Percentiles rank a stretch among this genome's conserved stretches.
Conservation (phyloP, 2,888 invertebrate species). For the Toxonevra muliebris region DNA sequence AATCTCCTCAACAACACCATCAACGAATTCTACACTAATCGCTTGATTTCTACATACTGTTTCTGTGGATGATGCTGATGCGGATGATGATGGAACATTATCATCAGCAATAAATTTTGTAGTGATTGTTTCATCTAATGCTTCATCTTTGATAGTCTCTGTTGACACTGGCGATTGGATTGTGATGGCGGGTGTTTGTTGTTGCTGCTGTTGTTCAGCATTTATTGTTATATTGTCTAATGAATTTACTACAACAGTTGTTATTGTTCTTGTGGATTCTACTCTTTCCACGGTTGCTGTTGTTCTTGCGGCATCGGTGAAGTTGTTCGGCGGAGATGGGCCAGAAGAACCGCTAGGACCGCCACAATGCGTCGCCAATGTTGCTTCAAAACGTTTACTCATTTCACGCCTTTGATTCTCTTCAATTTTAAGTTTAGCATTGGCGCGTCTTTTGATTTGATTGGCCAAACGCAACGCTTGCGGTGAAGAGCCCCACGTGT, state of each 20-base stretch:
- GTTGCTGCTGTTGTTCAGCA: constrained; percentile 15
- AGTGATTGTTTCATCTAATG: not conserved
- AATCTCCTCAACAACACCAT: constrained; percentile 9
- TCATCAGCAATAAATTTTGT: constrained; percentile 6
- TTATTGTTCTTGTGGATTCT: constrained; percentile 27
- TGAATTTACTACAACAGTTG: too few relatives aligned
- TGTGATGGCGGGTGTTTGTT: constrained; percentile 2
- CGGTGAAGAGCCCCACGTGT: constrained; percentile 81
- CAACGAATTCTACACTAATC: too few relatives aligned
- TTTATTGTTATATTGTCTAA: too few relatives aligned
- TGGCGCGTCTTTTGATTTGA: constrained; percentile 70
- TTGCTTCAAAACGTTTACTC: constrained; percentile 58
- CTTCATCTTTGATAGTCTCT: not conserved
- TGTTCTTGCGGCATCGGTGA: not conserved
- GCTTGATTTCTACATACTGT: too few relatives aligned
- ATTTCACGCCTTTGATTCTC: constrained; percentile 64
- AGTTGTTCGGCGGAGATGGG: constrained; percentile 28
- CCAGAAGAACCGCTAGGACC: constrained; percentile 43
- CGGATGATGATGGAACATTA: too few relatives aligned
- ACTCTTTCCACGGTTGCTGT: constrained; percentile 3
- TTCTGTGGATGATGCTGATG: too few relatives aligned
- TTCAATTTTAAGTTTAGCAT: constrained; percentile 67
- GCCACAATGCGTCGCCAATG: constrained; percentile 39
- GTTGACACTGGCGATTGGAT: not conserved
- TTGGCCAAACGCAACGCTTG: constrained; percentile 75